Evolutionary conservation across 2,888 invertebrate genomes (phyloP), one percentile per base, ranked within the genome.

Genomic region (Sycophila texana): DNA sequence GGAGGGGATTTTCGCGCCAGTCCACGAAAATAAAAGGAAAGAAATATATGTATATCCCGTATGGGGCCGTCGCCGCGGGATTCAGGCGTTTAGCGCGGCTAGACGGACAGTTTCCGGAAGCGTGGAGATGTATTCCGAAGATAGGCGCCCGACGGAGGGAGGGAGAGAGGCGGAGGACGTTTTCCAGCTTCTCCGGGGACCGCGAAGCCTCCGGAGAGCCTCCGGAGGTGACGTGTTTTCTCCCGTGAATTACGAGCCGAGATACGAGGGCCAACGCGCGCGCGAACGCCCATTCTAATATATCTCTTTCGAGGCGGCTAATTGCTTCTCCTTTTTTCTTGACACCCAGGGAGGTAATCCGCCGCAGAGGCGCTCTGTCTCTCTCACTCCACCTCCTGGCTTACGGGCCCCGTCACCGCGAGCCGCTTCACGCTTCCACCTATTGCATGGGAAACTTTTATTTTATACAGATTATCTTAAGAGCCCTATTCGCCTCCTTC

Each of bases 61-160:
- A 39, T 7, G 39, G 39, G 39, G 5, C 47, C 26, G 13, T 3
- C 2, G 30, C 55, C 16, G 18, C 68, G 18, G 18, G 30, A 70
- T n/a, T 53, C 53, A 14, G 22, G 22, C 20, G 30, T 60, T 60
- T 60, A 60, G 60, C 60, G 30, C 30, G 16, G 81, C 82, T 84
- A 88, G 87, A 89, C 86, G 85, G 85, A 88, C 87, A 88, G 87
- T 88, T 90, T 89, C 89, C 89, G 90, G 90, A 89, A 89, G 86
- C 87, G 85, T 83, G 82, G 84, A 89, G 87, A 89, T 89, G 86
- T 86, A 88, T 88, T 88, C 83, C 81, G 60, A 68, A 26, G 82
- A 84, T 68, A 75, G 49, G 55, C 16, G 67, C 26, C 18, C 16
- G 5, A n/a, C n/a, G n/a, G n/a, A n/a, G n/a, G n/a, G n/a, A n/a